phyloP scores from a whole-genome alignment of 2,888 invertebrate genomes.

The Drosophila macrospina region DNA sequence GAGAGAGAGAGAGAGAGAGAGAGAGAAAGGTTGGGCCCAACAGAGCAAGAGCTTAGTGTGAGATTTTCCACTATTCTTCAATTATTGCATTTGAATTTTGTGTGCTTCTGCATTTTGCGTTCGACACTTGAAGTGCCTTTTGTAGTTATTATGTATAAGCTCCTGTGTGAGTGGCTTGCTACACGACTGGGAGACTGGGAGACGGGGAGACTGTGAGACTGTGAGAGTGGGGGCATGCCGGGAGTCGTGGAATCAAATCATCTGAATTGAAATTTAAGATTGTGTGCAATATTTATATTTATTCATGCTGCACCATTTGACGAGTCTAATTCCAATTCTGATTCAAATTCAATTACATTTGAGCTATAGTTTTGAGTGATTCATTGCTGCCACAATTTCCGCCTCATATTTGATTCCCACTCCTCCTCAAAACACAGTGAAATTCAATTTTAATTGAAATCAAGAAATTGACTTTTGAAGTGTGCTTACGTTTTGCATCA shows the following conservation, averaged over 20 bases:
- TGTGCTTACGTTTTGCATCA: slow-evolving; percentile 24
- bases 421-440: background rate
- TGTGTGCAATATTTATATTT: slow-evolving; percentile 1
- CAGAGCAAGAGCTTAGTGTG: slow-evolving; percentile 23
- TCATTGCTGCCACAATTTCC: background rate
- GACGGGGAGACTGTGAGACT: too few relatives aligned
- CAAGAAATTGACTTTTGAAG: slow-evolving; percentile 38
- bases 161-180: too few relatives aligned
- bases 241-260: slow-evolving; percentile 30
- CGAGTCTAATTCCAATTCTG: slow-evolving; percentile 3
- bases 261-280: slow-evolving; percentile 18
- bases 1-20: background rate
- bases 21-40: slow-evolving; percentile 1
- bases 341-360: slow-evolving; percentile 11
- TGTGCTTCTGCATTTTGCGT: slow-evolving; percentile 36
- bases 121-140: slow-evolving; percentile 46
- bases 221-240: slow-evolving; percentile 7
- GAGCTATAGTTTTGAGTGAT: background rate
- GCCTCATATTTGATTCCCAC: background rate
- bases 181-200: too few relatives aligned
- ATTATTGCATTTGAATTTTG: slow-evolving; percentile 43
- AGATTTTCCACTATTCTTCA: slow-evolving; percentile 39
- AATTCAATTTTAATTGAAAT: slow-evolving; percentile 44
- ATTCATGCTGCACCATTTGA: slow-evolving; percentile 5
- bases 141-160: slow-evolving; percentile 30